These are phyloP conservation scores for Aplidium turbinatum DNA, from an alignment of 23 tunicate genomes.

Conservation along the genomic window DNA sequence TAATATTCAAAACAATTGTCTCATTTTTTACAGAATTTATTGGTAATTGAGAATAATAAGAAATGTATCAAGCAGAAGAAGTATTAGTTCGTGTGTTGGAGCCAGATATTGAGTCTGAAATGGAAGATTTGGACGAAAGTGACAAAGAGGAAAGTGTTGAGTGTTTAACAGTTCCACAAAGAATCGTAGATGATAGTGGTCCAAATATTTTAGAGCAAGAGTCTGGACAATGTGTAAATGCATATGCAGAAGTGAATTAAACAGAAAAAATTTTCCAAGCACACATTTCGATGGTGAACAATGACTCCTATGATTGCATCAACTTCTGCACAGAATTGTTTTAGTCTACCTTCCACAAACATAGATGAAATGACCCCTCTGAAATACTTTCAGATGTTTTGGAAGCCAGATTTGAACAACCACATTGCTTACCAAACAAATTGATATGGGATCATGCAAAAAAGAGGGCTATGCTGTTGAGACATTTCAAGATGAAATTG, in stretches of 20 bases:
- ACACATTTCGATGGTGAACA: neutral
- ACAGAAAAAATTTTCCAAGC: neutral
- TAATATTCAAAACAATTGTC: no score
- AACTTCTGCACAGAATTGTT: neutral
- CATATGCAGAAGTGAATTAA: neutral
- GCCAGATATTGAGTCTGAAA: neutral
- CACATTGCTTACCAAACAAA: constrained; percentile 2
- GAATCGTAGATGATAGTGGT: constrained; percentile 2
- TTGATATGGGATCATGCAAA: neutral
- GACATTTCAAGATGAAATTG: constrained; percentile 11
- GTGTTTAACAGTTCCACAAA: neutral
- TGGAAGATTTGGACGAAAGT: constrained; percentile 1
- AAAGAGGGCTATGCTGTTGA: neutral
- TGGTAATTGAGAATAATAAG: neutral
- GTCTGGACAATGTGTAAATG: neutral
- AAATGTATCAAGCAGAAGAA: neutral
- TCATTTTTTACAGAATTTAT: no score
- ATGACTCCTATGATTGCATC: neutral
- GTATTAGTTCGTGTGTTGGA: neutral
- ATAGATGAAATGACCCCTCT: constrained; percentile 4
- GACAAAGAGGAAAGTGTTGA: neutral
- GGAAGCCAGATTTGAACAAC: constrained; percentile 6
- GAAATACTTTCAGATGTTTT: constrained; percentile 4
- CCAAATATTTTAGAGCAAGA: neutral
- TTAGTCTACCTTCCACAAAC: neutral